These are phyloP conservation scores for Drosophila pectinifera DNA, from an alignment of 1,140 invertebrate genomes.

Conservation along the genomic window DNA sequence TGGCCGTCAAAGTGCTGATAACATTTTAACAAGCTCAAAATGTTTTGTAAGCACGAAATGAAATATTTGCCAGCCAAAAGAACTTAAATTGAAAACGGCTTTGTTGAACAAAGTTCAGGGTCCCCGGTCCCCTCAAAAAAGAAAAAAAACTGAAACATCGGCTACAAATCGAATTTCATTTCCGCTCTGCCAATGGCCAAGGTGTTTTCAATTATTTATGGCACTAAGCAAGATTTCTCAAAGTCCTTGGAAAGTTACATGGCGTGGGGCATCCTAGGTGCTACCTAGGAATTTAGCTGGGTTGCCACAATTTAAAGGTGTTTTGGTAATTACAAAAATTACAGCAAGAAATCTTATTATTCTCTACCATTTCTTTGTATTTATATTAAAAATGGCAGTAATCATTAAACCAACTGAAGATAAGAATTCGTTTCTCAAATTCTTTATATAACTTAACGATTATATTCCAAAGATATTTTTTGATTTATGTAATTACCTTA, in stretches of 20 bases:
- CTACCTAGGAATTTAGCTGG: background rate
- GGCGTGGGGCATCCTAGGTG: background rate
- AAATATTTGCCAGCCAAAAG: slow-evolving; percentile 51
- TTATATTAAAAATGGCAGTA: too few relatives aligned
- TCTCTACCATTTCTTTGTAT: too few relatives aligned
- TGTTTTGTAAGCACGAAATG: slow-evolving; percentile 43
- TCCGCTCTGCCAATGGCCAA: slow-evolving; percentile 44
- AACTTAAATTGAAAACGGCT: slow-evolving; percentile 42
- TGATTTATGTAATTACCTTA: too few relatives aligned
- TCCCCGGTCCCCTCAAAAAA: slow-evolving; percentile 9
- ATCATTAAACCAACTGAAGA: too few relatives aligned
- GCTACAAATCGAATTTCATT: slow-evolving; percentile 51
- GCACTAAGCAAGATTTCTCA: slow-evolving; percentile 16
- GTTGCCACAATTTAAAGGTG: background rate
- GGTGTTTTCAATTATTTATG: slow-evolving; percentile 45
- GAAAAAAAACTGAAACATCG: slow-evolving; percentile 23
- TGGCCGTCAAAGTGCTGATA: slow-evolving; percentile 31
- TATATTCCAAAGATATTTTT: too few relatives aligned
- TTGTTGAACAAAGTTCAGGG: slow-evolving; percentile 33
- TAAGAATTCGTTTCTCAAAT: too few relatives aligned
- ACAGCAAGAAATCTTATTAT: too few relatives aligned
- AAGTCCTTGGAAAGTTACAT: slow-evolving; percentile 4
- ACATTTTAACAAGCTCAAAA: slow-evolving; percentile 61
- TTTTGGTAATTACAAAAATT: too few relatives aligned
- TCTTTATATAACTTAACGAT: too few relatives aligned